These are phyloP conservation scores for Masticophis lateralis DNA, from an alignment of 2,797 vertebrate species.

Conservation along the genomic window DNA sequence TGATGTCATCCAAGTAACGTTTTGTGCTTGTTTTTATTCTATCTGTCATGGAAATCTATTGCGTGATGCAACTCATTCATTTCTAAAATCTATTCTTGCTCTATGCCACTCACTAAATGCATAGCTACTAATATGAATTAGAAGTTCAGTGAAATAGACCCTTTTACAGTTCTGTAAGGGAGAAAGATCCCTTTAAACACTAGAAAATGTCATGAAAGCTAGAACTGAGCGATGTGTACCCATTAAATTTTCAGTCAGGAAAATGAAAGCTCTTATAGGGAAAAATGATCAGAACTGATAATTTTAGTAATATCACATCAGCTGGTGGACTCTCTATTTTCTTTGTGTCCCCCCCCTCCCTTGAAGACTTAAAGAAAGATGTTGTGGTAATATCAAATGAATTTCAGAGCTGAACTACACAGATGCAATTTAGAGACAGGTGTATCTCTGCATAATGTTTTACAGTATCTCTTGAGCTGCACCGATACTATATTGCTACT, in stretches of 20 bases:
- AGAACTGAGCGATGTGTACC: not conserved
- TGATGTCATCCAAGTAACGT: not conserved
- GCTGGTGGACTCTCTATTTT: constrained; percentile 2
- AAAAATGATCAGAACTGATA: constrained; percentile 29
- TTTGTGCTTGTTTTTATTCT: not conserved
- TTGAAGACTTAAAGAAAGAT: not conserved
- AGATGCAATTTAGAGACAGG: not conserved
- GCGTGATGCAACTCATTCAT: constrained; percentile 11
- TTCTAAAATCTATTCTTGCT: constrained; percentile 34
- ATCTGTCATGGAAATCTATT: not conserved
- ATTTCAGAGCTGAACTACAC: not conserved
- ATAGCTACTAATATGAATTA: constrained; percentile 19
- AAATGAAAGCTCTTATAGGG: not conserved
- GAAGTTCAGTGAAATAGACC: constrained; percentile 13
- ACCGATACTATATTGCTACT: not conserved
- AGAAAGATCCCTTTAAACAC: constrained; percentile 9
- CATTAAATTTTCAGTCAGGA: constrained; percentile 2
- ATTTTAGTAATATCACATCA: constrained; percentile 18
- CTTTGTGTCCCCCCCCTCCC: not conserved
- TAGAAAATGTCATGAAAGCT: constrained; percentile 17
- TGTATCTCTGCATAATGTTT: not conserved
- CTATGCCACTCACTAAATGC: constrained; percentile 26
- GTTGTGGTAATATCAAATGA: not conserved
- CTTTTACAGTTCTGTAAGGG: constrained; percentile 6
- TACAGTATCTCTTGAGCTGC: not conserved